Percentiles rank a stretch among this genome's conserved stretches.
These are phyloP conservation scores for Eclectus roratus DNA, from an alignment of 2,113 vertebrate species.

Conservation along the genomic window DNA sequence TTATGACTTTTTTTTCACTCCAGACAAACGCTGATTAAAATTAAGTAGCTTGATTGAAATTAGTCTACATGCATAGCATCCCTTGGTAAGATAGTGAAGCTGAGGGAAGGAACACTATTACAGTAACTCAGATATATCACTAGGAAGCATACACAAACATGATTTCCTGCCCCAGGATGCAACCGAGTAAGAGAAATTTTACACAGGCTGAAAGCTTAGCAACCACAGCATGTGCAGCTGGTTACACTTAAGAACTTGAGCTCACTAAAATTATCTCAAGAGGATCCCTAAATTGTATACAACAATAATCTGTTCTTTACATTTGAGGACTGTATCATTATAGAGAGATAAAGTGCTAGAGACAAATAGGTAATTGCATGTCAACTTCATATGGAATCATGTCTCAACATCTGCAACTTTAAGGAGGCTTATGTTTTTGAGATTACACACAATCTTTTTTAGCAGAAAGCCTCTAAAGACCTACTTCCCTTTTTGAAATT, in stretches of 20 bases:
- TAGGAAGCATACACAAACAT: neutral
- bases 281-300: neutral
- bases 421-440: neutral
- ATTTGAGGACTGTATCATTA: neutral
- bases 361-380: neutral
- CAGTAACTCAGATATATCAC: neutral
- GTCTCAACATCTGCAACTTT: neutral
- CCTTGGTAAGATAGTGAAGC: neutral
- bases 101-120: neutral
- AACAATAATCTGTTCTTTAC: neutral
- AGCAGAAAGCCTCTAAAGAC: neutral
- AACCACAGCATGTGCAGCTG: neutral
- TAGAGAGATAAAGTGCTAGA: neutral
- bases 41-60: neutral
- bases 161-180: neutral
- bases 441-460: neutral
- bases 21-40: neutral
- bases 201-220: neutral
- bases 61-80: neutral
- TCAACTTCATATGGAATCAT: neutral
- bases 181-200: neutral
- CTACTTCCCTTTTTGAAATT: neutral
- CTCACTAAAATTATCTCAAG: neutral
- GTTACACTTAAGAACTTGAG: neutral
- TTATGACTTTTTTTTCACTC: neutral